A percentile compares a stretch with the other conserved stretches of the same genome.
phyloP scores from a whole-genome alignment of 92 coral and sea anemone genomes.

The Scolanthus callimorphus region DNA sequence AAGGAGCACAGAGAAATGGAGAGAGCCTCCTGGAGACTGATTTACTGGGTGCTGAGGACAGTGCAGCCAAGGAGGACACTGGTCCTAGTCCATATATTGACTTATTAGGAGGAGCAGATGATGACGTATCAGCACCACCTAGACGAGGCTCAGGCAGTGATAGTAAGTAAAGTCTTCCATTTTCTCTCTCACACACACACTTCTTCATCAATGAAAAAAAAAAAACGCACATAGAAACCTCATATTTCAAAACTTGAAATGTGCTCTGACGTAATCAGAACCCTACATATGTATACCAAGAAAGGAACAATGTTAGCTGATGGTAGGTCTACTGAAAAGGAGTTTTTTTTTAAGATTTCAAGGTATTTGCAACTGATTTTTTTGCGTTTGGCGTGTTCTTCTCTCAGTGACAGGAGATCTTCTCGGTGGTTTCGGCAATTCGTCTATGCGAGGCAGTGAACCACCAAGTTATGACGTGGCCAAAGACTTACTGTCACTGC shows the following conservation, averaged over 20 bases:
- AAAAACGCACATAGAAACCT: too few species aligned
- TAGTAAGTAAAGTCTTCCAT: too few species aligned
- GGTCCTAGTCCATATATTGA: conserved; percentile 59
- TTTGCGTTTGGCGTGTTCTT: not conserved
- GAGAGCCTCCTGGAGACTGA: conserved; percentile 60
- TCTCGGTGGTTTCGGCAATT: conserved; percentile 28
- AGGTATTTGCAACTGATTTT: not conserved
- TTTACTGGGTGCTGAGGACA: conserved; percentile 44
- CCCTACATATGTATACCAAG: too few species aligned
- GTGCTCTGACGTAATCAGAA: too few species aligned
- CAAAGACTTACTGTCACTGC: conserved; percentile 32
- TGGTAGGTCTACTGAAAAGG: too few species aligned
- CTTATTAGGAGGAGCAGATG: conserved; percentile 62
- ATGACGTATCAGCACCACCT: not conserved
- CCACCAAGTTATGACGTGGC: conserved; percentile 87
- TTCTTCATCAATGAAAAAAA: too few species aligned
- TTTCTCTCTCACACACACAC: too few species aligned
- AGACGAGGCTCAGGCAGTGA: not conserved
- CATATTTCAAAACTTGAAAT: too few species aligned
- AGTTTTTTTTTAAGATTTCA: too few species aligned
- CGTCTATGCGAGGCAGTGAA: conserved; percentile 17
- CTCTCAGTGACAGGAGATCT: conserved; percentile 16
- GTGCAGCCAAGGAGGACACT: conserved; percentile 10
- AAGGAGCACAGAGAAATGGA: conserved; percentile 31
- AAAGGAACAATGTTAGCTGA: too few species aligned